Conservation (phyloP, 2,113 vertebrate species). For the Labeo catla region DNA sequence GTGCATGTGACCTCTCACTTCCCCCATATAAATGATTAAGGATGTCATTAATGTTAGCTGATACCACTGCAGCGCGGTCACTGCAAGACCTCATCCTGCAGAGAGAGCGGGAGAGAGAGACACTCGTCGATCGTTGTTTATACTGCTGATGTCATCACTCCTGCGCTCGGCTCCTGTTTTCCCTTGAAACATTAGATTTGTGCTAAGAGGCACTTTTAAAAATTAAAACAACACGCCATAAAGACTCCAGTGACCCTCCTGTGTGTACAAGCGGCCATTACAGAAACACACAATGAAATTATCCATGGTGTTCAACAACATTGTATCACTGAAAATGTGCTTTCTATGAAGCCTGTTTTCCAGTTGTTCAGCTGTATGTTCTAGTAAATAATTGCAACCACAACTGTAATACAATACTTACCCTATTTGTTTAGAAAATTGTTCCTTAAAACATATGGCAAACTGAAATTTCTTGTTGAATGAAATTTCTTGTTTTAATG, state of each 20-base stretch:
- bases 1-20: slow-evolving; percentile 49
- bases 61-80: slow-evolving; percentile 60
- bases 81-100: slow-evolving; percentile 38
- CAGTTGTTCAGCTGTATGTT: background rate
- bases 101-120: slow-evolving; percentile 33
- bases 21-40: slow-evolving; percentile 69
- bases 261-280: slow-evolving; percentile 44
- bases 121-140: slow-evolving; percentile 11
- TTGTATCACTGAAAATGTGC: background rate
- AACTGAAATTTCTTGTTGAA: no score
- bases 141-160: slow-evolving; percentile 45
- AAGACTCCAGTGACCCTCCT: slow-evolving; percentile 48
- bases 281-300: background rate
- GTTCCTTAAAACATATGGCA: background rate
- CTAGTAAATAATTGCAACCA: background rate
- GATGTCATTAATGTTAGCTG: slow-evolving; percentile 67
- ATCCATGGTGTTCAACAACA: background rate
- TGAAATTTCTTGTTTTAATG: background rate
- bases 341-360: background rate
- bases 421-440: background rate
- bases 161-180: slow-evolving; percentile 16
- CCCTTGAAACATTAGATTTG: slow-evolving; percentile 38
- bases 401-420: background rate
- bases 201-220: slow-evolving; percentile 25
- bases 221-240: slow-evolving; percentile 23